Evolutionary conservation across 2,113 vertebrate genomes (phyloP).

Genomic region (Gnathonemus echidnorhynchus): DNA sequence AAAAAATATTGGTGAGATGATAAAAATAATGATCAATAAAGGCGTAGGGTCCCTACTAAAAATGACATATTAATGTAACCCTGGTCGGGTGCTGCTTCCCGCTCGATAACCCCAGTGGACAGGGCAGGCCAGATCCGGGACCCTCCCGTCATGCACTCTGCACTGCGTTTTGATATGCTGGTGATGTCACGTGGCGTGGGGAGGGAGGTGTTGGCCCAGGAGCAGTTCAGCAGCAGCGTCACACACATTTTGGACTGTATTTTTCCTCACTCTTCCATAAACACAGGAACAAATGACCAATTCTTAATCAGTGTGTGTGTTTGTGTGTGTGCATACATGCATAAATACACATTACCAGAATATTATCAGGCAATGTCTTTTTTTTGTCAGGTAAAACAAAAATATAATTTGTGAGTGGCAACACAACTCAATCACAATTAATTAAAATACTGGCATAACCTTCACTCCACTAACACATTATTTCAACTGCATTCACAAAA

Average conservation of each 20-base stretch:
- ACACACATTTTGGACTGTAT: neutral
- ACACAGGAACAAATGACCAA: neutral
- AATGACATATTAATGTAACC: neutral
- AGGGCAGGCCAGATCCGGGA: neutral
- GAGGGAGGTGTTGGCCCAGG: too few relatives aligned
- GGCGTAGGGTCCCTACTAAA: neutral
- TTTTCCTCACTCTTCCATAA: neutral
- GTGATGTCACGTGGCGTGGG: too few relatives aligned
- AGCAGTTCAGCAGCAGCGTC: neutral
- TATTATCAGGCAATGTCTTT: neutral
- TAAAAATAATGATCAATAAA: neutral
- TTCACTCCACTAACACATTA: neutral
- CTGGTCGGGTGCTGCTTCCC: neutral
- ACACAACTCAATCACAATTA: neutral
- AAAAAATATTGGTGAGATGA: neutral
- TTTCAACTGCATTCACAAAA: neutral
- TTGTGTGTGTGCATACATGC: neutral
- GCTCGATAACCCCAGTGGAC: neutral
- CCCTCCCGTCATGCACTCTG: too few relatives aligned
- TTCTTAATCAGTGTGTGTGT: neutral
- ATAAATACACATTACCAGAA: neutral
- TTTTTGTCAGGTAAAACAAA: neutral
- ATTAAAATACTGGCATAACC: neutral
- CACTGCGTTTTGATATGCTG: too few relatives aligned
- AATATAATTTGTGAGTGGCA: neutral